These are phyloP conservation scores for Nemoura dubitans DNA, from an alignment of 2,888 invertebrate species.

Conservation along the genomic window DNA sequence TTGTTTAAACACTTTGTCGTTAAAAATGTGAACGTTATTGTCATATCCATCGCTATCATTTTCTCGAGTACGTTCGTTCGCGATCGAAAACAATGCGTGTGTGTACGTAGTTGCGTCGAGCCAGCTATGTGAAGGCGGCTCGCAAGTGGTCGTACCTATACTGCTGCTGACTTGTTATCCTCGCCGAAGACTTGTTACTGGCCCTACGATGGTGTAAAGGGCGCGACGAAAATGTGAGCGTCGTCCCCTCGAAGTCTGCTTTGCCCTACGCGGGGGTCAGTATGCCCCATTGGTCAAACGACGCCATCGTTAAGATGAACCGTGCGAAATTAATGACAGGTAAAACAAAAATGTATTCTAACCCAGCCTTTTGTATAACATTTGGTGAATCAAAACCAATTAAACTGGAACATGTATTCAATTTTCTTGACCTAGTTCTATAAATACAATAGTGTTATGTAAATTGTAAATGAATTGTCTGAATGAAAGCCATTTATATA, in stretches of 20 bases:
- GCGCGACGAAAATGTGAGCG: not conserved
- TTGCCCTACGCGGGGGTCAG: not conserved
- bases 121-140: not conserved
- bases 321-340: not conserved
- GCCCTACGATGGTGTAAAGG: not conserved
- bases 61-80: not conserved
- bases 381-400: not conserved
- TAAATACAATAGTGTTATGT: constrained; percentile 4
- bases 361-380: not conserved
- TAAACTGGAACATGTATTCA: not conserved
- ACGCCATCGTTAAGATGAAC: not conserved
- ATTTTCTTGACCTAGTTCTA: constrained; percentile 5
- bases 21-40: not conserved
- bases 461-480: not conserved
- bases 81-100: not conserved
- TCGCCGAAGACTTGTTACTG: not conserved
- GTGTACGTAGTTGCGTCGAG: not conserved
- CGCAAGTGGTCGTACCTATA: not conserved
- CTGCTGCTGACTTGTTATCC: not conserved
- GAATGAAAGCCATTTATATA: not conserved
- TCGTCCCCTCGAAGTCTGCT: not conserved
- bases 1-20: not conserved
- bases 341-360: not conserved
- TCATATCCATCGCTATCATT: not conserved
- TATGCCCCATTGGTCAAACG: not conserved